Base-by-base conservation (phyloP, 2,888 invertebrate genomes). In the Lycia hirtaria region DNA sequence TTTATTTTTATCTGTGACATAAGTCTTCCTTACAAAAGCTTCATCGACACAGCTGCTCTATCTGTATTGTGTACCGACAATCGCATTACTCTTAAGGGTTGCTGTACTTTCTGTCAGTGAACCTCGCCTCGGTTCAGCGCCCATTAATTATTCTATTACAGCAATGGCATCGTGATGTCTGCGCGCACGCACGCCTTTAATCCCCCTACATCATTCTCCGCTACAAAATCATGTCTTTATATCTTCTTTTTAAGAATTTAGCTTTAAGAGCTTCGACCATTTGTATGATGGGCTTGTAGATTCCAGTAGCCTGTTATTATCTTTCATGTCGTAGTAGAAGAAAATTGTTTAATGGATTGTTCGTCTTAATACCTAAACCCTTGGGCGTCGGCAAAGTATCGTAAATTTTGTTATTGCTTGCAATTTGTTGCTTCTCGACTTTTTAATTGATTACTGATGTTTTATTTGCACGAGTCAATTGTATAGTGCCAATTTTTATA, bases 141-240 rank as follows among this genome's bases (percentile, higher is more conserved):
- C 87, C 85, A 87, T 88, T 88, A 86, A 89, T 88, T 88, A 88
- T 87, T 87, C 85, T 84, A 88, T 88, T 87, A 86, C 81, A 73
- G 76, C 82, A 82, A 84, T 85, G 80, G 81, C 77, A 81, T 83
- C 76, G 76, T 78, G 80, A 83, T 81, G 76, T 70, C 55, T 77
- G 77, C 78, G 81, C 83, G 81, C 76, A 78, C 81, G 78, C 78
- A 69, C 71, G 68, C 73, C 81, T 86, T 86, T 86, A 85, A 87
- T 86, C 82, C 72, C 64, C 71, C 78, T 78, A 73, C 72, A 73
- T 76, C 71, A 71, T 67, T 70, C 75, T 60, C 70, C 73, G 73
- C 73, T 71, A 71, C 68, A 69, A 74, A 75, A 70, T 72, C 65
- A 35, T 47, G 53, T 51, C 33, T 47, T 48, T 10, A 24, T 51